These are phyloP conservation scores for Serilophus lunatus DNA, from an alignment of 2,113 vertebrate genomes.

Conservation along the genomic window DNA sequence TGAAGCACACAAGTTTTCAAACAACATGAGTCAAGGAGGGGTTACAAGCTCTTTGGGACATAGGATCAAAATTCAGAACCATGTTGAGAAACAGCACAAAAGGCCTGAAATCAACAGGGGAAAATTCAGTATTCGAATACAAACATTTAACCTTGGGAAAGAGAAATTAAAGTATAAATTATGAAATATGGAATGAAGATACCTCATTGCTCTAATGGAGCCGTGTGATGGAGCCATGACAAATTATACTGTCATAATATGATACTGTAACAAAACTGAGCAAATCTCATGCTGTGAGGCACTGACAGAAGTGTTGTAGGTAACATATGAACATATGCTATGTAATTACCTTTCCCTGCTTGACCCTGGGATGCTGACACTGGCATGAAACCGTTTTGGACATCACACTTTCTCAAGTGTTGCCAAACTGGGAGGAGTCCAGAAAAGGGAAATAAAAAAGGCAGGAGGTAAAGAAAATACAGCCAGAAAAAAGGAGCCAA, in stretches of 20 bases:
- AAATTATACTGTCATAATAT: not conserved
- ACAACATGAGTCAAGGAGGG: not conserved
- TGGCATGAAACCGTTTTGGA: not conserved
- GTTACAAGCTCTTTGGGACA: not conserved
- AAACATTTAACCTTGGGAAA: not conserved
- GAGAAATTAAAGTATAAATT: not conserved
- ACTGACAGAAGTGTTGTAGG: not conserved
- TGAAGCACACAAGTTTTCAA: not conserved
- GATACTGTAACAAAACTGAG: not conserved
- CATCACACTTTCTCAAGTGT: not conserved
- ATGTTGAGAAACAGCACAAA: not conserved
- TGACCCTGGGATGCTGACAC: not conserved
- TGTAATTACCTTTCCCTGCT: not conserved
- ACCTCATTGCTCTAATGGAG: not conserved
- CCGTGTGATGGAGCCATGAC: not conserved
- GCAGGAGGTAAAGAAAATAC: not conserved
- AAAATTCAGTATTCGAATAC: not conserved
- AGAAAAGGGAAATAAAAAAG: not conserved
- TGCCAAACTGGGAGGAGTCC: not conserved
- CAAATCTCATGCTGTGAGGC: not conserved
- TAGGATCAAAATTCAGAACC: not conserved
- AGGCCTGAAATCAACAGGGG: not conserved
- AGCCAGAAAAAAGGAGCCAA: not conserved
- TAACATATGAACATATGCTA: conserved; percentile 1
- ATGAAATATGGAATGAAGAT: not conserved